phyloP scores from a whole-genome alignment of 1,140 invertebrate genomes.

The Drosophila nannoptera region DNA sequence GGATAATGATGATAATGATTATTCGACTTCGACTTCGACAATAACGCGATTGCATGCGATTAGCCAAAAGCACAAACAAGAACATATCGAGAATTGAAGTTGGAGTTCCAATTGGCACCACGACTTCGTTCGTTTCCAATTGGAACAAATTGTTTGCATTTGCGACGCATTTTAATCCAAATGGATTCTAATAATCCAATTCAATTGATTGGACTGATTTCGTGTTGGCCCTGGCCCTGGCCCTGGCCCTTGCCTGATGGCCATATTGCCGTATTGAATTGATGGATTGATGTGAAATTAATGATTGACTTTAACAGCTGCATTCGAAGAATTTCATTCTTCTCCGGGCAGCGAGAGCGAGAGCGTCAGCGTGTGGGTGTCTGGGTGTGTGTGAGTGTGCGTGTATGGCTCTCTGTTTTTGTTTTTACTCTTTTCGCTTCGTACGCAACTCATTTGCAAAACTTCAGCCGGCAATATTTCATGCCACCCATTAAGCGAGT shows the following conservation, averaged over 20 bases:
- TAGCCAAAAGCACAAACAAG: too few species aligned
- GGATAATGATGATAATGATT: too few species aligned
- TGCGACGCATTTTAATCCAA: conserved; percentile 21
- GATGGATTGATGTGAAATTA: conserved; percentile 45
- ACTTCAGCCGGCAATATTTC: conserved; percentile 76
- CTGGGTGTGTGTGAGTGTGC: conserved; percentile 17
- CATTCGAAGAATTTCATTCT: conserved; percentile 15
- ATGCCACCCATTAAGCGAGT: conserved; percentile 69
- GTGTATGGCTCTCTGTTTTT: conserved; percentile 41
- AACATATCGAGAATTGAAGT: too few species aligned
- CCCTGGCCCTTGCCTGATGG: conserved; percentile 18
- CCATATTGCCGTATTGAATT: conserved; percentile 8
- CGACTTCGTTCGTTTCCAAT: conserved; percentile 3
- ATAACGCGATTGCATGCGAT: too few species aligned
- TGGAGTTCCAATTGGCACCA: too few species aligned
- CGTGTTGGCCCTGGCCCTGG: conserved; percentile 6
- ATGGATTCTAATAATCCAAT: conserved; percentile 38
- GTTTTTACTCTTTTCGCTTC: conserved; percentile 64
- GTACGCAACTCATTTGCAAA: conserved; percentile 70
- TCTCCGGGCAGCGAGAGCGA: background rate
- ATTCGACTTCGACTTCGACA: too few species aligned
- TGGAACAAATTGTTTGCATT: conserved; percentile 14
- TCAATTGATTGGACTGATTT: conserved; percentile 31
- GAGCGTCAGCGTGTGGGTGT: background rate
- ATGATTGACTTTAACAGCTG: conserved; percentile 43